Conservation (phyloP, 2,888 invertebrate genomes). For the Rhaphigaster nebulosa region DNA sequence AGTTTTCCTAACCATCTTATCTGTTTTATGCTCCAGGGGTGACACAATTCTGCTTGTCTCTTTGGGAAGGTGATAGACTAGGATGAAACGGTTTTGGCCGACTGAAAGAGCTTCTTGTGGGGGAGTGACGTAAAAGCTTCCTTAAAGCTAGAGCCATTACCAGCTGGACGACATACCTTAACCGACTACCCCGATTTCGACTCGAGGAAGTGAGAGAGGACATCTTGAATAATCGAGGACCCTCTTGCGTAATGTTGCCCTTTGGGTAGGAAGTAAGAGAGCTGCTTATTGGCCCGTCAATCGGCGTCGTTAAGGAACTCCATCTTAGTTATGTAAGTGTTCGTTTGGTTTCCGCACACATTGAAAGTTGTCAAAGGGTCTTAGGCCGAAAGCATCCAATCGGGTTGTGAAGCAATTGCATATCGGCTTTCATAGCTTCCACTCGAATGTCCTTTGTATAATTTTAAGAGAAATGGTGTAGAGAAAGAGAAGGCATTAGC, state of each 20-base stretch:
- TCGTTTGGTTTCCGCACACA: conserved; percentile 26
- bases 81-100: background rate
- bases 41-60: background rate
- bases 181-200: conserved; percentile 27
- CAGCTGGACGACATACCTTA: background rate
- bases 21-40: background rate
- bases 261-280: conserved; percentile 23
- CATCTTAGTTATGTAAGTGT: background rate
- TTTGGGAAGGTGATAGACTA: background rate
- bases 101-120: background rate
- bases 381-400: background rate
- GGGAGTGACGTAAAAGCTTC: conserved; percentile 14
- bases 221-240: conserved; percentile 32
- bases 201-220: background rate
- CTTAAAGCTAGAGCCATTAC: background rate
- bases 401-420: background rate
- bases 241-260: conserved; percentile 16
- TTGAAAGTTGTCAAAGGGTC: conserved; percentile 7
- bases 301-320: background rate
- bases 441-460: background rate
- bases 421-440: background rate
- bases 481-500: background rate
- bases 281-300: conserved; percentile 32
- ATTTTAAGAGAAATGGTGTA: background rate
- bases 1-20: background rate